Conservation (phyloP, 2,797 vertebrate species). For the Neopelma chrysocephalum region DNA sequence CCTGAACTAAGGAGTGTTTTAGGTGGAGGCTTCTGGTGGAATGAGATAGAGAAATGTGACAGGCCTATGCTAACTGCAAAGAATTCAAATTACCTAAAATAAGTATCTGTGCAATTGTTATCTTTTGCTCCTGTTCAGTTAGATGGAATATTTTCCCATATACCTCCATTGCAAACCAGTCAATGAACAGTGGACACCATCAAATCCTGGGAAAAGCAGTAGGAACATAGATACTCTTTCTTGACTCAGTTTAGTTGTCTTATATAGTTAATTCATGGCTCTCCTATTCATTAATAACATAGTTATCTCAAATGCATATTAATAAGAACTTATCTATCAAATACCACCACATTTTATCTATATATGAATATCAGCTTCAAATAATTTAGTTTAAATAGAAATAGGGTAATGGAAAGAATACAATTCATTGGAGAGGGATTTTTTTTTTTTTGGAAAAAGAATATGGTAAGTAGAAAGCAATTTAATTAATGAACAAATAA, state of each 20-base stretch:
- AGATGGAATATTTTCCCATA: neutral
- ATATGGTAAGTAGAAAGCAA: neutral
- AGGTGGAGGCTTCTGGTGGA: neutral
- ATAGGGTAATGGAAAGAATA: neutral
- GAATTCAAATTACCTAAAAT: neutral
- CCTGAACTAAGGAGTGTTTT: neutral
- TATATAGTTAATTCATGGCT: neutral
- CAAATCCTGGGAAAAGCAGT: neutral
- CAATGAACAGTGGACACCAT: neutral
- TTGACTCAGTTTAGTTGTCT: neutral
- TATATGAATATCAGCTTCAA: neutral
- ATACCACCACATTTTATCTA: neutral
- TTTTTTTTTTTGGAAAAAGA: neutral
- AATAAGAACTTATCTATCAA: neutral
- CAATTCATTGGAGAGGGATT: neutral
- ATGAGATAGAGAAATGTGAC: neutral
- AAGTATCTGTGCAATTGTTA: neutral
- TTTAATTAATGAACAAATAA: conserved; percentile 11
- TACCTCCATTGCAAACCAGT: neutral
- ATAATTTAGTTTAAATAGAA: neutral
- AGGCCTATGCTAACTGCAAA: neutral
- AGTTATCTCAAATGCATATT: neutral
- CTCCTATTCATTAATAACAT: neutral
- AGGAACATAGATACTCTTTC: neutral
- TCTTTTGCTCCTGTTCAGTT: neutral